Evolutionary conservation across 2,888 invertebrate genomes (phyloP).

Genomic region (Sarcophaga rosellei): DNA sequence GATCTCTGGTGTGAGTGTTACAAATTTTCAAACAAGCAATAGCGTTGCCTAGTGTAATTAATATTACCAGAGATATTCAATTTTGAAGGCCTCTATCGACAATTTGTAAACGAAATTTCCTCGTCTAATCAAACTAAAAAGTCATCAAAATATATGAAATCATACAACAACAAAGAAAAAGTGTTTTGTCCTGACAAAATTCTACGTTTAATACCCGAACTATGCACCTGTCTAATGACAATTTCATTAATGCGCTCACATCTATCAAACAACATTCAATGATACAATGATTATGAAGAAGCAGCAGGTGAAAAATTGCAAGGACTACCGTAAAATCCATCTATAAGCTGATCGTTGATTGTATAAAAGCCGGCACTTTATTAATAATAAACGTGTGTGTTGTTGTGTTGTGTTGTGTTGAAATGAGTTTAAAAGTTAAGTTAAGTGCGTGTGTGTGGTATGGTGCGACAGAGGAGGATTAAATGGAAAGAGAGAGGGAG

Average conservation of each 20-base stretch:
- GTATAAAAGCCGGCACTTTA: not conserved
- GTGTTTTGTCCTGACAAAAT: not conserved
- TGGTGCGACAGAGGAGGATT: not conserved
- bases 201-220: not conserved
- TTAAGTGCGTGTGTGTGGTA: conserved; percentile 50
- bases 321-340: conserved; percentile 7
- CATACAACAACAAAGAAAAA: no score
- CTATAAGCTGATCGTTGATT: not conserved
- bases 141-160: no score
- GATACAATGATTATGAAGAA: conserved; percentile 32
- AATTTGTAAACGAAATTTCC: no score
- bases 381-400: not conserved
- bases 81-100: no score
- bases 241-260: conserved; percentile 8
- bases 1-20: no score
- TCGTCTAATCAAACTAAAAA: no score
- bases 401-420: no score
- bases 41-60: no score
- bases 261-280: conserved; percentile 44
- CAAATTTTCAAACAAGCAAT: no score
- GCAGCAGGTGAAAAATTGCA: conserved; percentile 57
- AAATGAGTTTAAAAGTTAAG: no score
- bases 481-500: not conserved
- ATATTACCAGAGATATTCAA: no score
- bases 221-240: conserved; percentile 45